Evolutionary conservation across 2,888 invertebrate species (phyloP), one percentile per base, ranked within the genome.

Genomic region (Melolontha melolontha): DNA sequence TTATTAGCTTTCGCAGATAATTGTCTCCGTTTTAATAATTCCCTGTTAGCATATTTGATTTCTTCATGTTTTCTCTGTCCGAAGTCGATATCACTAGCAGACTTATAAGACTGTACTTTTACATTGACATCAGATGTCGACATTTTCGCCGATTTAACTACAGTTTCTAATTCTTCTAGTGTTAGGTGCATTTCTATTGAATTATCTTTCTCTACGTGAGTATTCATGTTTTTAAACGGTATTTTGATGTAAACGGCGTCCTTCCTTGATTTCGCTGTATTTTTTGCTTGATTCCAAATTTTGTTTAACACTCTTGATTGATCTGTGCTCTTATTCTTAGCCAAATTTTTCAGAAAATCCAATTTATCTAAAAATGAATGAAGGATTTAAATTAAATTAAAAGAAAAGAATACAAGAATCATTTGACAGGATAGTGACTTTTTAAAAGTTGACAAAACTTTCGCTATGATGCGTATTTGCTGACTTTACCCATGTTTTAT

Each of bases 211-310:
- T 71, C 68, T 14, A 64, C 73, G n/a, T 71, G 71, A 29, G 77
- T 75, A 49, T 76, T 75, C 6, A 67, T 17, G 10, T 71, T 72
- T 39, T 76, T 73, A 8, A 68, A 64, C 1, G 82, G 82, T 41
- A 82, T 74, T 70, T 83, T 81, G n/a, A 83, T 80, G 0, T 79
- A 79, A 0, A 83, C 80, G 17, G 77, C 80, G 64, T 82, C 81
- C 5, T 77, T 70, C 63, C 76, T 82, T 1, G 76, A 77, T 69
- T 80, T 80, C 0, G 80, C 78, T 52, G 80, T 79, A 2, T 75
- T 77, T 65, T 79, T 75, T 2, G 82, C 82, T 71, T 81, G 81
- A 7, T 76, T 77, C 78, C 80, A 79, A 39, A 83, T 81, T 66
- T 76, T 82, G 22, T 79, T 75, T 81, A 82, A 82, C 12, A 83